A percentile compares a stretch with the other conserved stretches of the same genome.
These are phyloP conservation scores for Hepsetus odoe DNA, from an alignment of 2,113 vertebrate genomes.

Conservation along the genomic window DNA sequence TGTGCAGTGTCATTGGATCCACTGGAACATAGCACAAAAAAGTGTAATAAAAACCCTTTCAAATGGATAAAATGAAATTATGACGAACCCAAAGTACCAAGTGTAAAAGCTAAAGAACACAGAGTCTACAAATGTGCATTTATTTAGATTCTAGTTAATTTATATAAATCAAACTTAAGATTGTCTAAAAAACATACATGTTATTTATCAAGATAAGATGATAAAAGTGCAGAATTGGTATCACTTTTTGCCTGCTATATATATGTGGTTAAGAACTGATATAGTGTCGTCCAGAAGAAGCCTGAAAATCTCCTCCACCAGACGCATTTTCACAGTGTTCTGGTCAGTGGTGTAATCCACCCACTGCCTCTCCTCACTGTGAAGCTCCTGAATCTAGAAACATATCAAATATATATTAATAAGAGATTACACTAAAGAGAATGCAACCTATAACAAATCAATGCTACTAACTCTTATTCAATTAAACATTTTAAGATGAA, in stretches of 20 bases:
- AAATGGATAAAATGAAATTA: neutral
- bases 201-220: neutral
- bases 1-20: neutral
- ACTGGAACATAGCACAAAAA: neutral
- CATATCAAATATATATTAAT: neutral
- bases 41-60: neutral
- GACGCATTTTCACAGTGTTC: slow-evolving; percentile 70
- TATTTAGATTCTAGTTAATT: slow-evolving; percentile 7
- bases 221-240: slow-evolving; percentile 3
- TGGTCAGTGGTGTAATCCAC: slow-evolving; percentile 67
- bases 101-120: neutral
- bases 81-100: no score
- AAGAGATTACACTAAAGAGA: neutral
- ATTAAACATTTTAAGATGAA: neutral
- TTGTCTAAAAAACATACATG: neutral
- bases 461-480: neutral
- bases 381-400: slow-evolving; percentile 70
- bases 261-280: slow-evolving; percentile 67
- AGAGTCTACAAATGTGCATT: neutral
- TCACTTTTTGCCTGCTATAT: slow-evolving; percentile 30
- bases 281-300: slow-evolving; percentile 72
- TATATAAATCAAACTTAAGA: neutral
- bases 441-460: neutral
- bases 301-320: slow-evolving; percentile 73
- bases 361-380: slow-evolving; percentile 70